Conservation (phyloP, 2,113 vertebrate species). For the Uropsilus gracilis region DNA sequence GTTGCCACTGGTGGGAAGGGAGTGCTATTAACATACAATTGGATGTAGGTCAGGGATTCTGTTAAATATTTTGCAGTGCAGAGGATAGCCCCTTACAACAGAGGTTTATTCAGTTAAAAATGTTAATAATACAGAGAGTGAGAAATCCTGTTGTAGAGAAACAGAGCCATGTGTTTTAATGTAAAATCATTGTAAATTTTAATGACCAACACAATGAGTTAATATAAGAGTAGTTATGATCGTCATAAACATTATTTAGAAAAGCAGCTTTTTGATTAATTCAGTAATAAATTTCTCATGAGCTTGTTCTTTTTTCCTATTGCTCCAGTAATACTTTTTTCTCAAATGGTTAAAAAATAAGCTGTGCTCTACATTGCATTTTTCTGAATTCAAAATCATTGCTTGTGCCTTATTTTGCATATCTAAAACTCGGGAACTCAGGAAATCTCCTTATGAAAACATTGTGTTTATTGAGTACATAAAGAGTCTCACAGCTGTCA, state of each 20-base stretch:
- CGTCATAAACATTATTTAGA: not conserved
- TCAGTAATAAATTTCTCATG: constrained; percentile 14
- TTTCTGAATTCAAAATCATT: constrained; percentile 55
- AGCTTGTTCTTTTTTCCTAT: not conserved
- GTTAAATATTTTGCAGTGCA: not conserved
- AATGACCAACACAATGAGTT: not conserved
- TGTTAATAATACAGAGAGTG: not conserved
- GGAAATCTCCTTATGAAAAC: constrained; percentile 46
- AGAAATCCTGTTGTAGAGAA: not conserved
- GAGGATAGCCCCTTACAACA: not conserved
- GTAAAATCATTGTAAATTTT: not conserved
- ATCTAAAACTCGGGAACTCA: constrained; percentile 54
- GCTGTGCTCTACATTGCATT: constrained; percentile 27
- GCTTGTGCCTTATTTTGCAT: constrained; percentile 50
- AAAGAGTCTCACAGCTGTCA: constrained; percentile 47
- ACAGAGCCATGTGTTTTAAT: not conserved
- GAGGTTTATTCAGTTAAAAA: not conserved
- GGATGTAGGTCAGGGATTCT: not conserved
- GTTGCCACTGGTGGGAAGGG: not conserved
- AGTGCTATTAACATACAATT: not conserved
- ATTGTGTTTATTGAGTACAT: constrained; percentile 47
- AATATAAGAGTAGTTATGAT: not conserved
- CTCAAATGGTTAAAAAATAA: constrained; percentile 34
- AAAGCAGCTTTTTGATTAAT: constrained; percentile 48
- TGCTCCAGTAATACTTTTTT: not conserved